Percentiles rank a stretch among this genome's conserved stretches.
Evolutionary conservation across 2,113 vertebrate species (phyloP).

Genomic region (Scytalopus superciliaris): DNA sequence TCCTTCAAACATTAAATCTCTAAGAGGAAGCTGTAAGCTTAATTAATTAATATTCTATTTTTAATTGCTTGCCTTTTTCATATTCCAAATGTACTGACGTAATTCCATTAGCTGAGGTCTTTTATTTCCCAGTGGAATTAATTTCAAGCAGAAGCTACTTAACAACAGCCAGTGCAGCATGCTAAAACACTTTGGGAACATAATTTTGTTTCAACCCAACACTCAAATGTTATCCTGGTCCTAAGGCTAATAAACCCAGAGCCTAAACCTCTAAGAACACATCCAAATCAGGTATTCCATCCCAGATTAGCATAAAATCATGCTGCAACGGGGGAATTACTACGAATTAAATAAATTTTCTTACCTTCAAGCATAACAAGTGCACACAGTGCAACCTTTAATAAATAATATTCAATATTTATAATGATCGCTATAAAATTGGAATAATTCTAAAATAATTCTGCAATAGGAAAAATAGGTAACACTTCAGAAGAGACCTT

Average conservation of each 20-base stretch:
- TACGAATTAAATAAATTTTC: not conserved
- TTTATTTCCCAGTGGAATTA: slow-evolving; percentile 11
- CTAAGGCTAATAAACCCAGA: not conserved
- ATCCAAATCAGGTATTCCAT: not conserved
- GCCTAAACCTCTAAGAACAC: not conserved
- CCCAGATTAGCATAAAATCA: not conserved
- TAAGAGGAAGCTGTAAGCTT: slow-evolving; percentile 10
- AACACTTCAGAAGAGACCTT: not conserved
- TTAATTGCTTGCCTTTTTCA: slow-evolving; percentile 39
- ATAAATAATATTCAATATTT: not conserved
- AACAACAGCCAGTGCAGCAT: not conserved
- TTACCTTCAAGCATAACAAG: not conserved
- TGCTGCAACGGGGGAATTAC: not conserved
- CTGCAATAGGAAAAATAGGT: not conserved
- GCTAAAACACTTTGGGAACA: not conserved
- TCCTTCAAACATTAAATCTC: slow-evolving; percentile 37
- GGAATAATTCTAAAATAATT: not conserved
- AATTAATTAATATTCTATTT: slow-evolving; percentile 49
- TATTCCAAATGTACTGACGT: not conserved
- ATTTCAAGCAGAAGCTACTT: slow-evolving; percentile 11
- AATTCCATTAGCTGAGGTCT: not conserved
- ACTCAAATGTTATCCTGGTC: not conserved
- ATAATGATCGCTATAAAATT: not conserved
- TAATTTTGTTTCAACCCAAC: not conserved
- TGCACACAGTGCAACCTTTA: not conserved